Evolutionary conservation across 1,140 invertebrate genomes (phyloP).

Genomic region (Apis cerana): DNA sequence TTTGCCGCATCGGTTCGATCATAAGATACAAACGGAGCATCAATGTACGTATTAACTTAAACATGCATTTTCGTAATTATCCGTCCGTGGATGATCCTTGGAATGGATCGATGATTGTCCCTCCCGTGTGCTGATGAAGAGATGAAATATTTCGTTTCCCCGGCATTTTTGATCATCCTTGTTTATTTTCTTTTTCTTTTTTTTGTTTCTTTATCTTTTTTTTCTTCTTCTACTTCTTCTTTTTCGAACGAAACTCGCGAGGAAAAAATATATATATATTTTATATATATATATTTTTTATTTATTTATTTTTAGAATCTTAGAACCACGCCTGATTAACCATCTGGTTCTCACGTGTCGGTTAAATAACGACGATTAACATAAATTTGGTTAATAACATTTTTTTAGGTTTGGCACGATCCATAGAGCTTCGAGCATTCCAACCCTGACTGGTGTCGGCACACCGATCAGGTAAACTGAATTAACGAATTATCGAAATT

Average conservation of each 20-base stretch:
- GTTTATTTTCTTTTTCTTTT: neutral
- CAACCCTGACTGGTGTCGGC: constrained; percentile 88
- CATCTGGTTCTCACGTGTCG: constrained; percentile 22
- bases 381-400: constrained; percentile 66
- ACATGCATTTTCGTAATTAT: constrained; percentile 15
- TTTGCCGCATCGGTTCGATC: constrained; percentile 29
- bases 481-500: constrained; percentile 67
- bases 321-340: constrained; percentile 42
- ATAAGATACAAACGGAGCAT: neutral
- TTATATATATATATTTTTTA: too few relatives aligned
- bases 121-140: neutral
- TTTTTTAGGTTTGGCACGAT: constrained; percentile 84
- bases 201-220: neutral
- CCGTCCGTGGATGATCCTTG: neutral
- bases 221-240: neutral
- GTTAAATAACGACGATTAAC: constrained; percentile 62
- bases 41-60: constrained; percentile 21
- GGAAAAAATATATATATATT: too few relatives aligned
- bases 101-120: constrained; percentile 20
- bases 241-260: neutral
- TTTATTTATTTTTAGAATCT: neutral
- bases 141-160: neutral
- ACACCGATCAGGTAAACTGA: constrained; percentile 88
- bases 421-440: constrained; percentile 93
- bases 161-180: neutral